Evolutionary conservation across 2,113 vertebrate species (phyloP), one percentile per base, ranked within the genome.

Genomic region (Todiramphus saurophagus): DNA sequence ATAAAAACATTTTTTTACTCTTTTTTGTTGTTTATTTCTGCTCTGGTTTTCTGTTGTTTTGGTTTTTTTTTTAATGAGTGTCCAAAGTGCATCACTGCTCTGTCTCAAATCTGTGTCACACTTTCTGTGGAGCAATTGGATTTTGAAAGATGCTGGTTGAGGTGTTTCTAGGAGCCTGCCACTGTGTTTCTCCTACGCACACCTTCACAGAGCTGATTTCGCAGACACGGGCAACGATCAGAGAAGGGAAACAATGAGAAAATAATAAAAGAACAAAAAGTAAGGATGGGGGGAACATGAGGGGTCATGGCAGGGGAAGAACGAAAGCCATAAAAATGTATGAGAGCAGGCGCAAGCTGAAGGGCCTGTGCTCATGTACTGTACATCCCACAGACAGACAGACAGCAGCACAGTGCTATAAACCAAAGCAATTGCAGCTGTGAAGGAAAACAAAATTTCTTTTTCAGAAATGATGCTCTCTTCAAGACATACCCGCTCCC

Each of bases 381-480:
- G 95, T 86, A 87, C 87, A 76, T 87, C 85, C 74, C 7, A 1
- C 83, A 83, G 53, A 5, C 37, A 37, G 72, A 24, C 72, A 69
- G 46, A 20, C 67, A 63, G 41, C 66, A 76, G 44, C 33, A 28
- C 66, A 11, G 76, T 2, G 55, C 62, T n/a, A 0, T 1, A 63
- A 24, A 53, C 64, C 62, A 89, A 72, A 56, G 62, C 48, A 35
- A 53, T 1, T 9, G 7, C 33, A 83, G 75, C 80, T 33, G 35
- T 13, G 3, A 28, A 37, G 56, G 33, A 17, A 60, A 46, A 51
- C 44, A 12, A 53, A 28, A 7, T 0, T 11, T 31, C 48, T 31
- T 24, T 39, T 10, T 28, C 13, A 33, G 37, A 74, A 74, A 1
- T 0, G 2, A 18, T 8, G 2, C 3, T 30, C 7, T 19, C 30